Base-by-base conservation (phyloP, 2,888 invertebrate genomes). In the Synanthedon tipuliformis region DNA sequence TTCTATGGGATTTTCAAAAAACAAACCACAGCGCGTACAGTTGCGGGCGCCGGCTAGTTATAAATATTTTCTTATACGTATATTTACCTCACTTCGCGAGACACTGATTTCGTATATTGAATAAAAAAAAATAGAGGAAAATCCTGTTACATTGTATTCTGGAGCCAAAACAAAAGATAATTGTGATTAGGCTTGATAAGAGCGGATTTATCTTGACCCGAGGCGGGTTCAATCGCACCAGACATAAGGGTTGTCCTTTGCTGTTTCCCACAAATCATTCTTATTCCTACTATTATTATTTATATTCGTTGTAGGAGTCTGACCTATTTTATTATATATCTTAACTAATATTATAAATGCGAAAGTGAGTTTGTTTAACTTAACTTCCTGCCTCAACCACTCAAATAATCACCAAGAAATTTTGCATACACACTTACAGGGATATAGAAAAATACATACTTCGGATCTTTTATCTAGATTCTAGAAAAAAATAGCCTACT, bases 111-210 rank as follows among this genome's bases (percentile, higher is more conserved):
- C 15, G 13, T 45, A 45, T 16, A 49, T 49, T 18, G 10, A 57
- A 57, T 57, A 52, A 51, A 34, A 34, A n/a, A 34, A 10, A 34
- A 10, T 34, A 10, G 7, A 34, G 10, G 34, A 34, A 34, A 10
- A 34, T 34, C 10, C 34, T 34, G 7, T 34, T 34, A 34, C 10
- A 34, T 34, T 10, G 10, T 8, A 34, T 34, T 34, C 34, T 34
- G 34, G 10, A 34, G 34, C 34, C 34, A 51, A 50, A 55, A 55
- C 54, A 56, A 59, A 53, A 53, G 50, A 53, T 57, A 61, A 57
- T 61, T 56, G 56, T 55, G 23, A 55, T 52, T 45, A 54, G 57
- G 52, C 50, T 52, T 54, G 57, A 57, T 61, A 58, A 54, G 54
- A 48, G 54, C 50, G 52, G 55, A 55, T 57, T 57, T 56, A 55